phyloP scores from a whole-genome alignment of 2,888 invertebrate species.

The Yponomeuta malinellus region DNA sequence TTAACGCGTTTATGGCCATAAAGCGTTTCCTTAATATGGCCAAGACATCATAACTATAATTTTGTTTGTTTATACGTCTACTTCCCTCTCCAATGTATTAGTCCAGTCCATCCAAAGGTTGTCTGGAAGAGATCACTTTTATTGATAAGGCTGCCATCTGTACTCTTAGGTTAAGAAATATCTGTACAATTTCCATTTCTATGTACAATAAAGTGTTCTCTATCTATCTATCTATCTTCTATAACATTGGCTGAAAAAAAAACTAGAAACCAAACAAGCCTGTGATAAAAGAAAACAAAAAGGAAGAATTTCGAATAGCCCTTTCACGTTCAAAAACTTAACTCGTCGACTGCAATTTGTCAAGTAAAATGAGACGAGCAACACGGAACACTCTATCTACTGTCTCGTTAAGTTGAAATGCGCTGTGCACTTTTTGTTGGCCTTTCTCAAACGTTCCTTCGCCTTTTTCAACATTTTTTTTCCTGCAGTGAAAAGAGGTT shows the following conservation, averaged over 20 bases:
- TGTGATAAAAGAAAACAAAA: background rate
- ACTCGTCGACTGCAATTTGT: conserved; percentile 17
- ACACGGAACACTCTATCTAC: conserved; percentile 16
- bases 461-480: conserved; percentile 8
- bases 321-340: conserved; percentile 12
- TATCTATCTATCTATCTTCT: too few species aligned
- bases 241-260: background rate
- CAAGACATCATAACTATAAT: too few species aligned
- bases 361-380: conserved; percentile 18
- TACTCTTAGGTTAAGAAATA: too few species aligned
- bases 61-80: too few species aligned
- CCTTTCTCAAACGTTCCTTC: conserved; percentile 4
- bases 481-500: conserved; percentile 14
- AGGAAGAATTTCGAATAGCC: conserved; percentile 4
- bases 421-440: conserved; percentile 15
- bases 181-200: too few species aligned
- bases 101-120: too few species aligned
- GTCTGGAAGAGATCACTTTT: too few species aligned
- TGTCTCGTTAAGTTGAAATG: conserved; percentile 18
- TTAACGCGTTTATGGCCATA: too few species aligned
- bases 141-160: too few species aligned
- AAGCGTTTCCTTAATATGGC: too few species aligned
- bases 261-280: background rate
- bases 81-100: too few species aligned
- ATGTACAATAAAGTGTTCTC: too few species aligned